Conservation (phyloP, 2,113 vertebrate species). For the Elaphurus davidianus region DNA sequence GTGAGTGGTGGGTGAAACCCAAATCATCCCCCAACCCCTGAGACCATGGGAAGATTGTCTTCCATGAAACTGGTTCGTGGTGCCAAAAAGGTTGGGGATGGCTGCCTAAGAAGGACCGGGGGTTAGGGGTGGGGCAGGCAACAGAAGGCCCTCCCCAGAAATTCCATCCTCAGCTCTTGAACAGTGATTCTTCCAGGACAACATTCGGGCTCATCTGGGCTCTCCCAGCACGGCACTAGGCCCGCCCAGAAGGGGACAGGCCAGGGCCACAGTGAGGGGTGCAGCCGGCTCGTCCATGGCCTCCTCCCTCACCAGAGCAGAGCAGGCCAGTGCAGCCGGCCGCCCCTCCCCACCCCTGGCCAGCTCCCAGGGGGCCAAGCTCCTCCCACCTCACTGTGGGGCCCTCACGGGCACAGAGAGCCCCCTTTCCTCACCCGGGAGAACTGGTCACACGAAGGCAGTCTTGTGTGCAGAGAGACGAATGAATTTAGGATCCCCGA, state of each 20-base stretch:
- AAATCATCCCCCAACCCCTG: too few relatives aligned
- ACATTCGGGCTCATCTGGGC: accelerated
- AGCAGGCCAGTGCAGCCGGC: neutral
- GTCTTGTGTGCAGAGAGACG: accelerated
- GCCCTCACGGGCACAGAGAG: neutral
- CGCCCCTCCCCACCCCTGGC: too few relatives aligned
- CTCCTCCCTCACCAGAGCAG: neutral
- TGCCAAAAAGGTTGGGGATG: too few relatives aligned
- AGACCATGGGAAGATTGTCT: too few relatives aligned
- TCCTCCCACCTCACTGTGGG: neutral
- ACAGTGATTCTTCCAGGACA: neutral
- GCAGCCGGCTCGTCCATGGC: accelerated
- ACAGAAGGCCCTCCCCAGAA: neutral
- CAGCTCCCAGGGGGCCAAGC: neutral
- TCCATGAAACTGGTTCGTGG: too few relatives aligned
- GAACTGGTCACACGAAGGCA: neutral
- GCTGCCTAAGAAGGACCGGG: neutral
- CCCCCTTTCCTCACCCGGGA: neutral
- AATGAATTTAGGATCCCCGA: neutral
- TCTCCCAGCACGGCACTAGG: accelerated
- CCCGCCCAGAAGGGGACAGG: neutral
- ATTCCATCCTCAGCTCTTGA: neutral
- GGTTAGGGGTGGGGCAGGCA: too few relatives aligned
- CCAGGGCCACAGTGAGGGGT: neutral
- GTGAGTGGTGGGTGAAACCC: too few relatives aligned